Conservation (phyloP, 2,113 vertebrate species). For the Elephantulus edwardii region DNA sequence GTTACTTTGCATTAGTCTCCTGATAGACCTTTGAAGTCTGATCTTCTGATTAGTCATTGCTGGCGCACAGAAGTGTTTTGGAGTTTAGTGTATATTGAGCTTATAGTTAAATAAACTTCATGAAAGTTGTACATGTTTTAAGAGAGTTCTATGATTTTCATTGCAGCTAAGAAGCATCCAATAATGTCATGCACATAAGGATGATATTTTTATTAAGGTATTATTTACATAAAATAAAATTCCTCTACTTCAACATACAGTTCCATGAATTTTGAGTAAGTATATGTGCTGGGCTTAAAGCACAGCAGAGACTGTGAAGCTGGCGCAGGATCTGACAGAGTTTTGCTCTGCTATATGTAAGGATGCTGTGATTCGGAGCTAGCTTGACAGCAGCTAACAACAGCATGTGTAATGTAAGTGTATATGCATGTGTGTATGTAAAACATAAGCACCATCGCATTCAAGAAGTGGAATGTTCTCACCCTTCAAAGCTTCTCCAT, state of each 20-base stretch:
- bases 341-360: too few species aligned
- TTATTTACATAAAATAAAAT: constrained; percentile 11
- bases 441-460: background rate
- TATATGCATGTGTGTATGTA: too few species aligned
- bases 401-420: too few species aligned
- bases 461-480: background rate
- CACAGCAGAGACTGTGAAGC: too few species aligned
- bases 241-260: background rate
- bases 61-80: background rate
- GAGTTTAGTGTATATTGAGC: background rate
- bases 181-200: background rate
- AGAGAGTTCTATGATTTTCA: background rate
- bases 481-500: background rate
- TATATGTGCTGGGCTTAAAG: background rate
- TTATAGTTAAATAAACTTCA: background rate
- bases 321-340: too few species aligned
- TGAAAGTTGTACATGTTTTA: background rate
- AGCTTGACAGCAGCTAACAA: too few species aligned
- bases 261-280: constrained; percentile 20
- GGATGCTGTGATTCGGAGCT: too few species aligned
- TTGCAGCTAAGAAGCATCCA: background rate
- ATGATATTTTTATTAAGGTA: constrained; percentile 18
- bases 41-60: background rate
- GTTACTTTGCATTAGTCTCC: background rate
- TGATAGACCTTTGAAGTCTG: background rate